Evolutionary conservation across 2,888 invertebrate genomes (phyloP), one percentile per base, ranked within the genome.

Genomic region (Corythucha ciliata): DNA sequence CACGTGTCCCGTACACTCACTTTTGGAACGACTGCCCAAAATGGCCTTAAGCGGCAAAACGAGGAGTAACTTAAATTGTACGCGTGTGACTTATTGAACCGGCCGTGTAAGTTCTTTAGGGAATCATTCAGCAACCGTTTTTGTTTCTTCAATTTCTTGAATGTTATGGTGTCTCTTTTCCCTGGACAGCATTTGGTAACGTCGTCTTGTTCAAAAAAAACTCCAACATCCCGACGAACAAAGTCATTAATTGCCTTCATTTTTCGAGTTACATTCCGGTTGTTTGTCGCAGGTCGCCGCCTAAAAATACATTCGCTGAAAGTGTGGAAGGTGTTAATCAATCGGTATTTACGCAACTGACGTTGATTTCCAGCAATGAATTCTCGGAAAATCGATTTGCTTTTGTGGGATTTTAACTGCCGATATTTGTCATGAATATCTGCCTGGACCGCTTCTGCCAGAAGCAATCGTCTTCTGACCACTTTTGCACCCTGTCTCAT

Each of bases 161-260:
- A 16, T 14, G 33, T 33, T n/a, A 33, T 16, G 16, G 3, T 33
- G 33, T 33, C 33, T 16, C 16, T 33, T 16, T 33, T 33, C n/a
- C 33, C 33, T 14, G 33, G 33, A 33, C 33, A 33, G 16, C n/a
- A 14, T 33, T 16, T 33, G 33, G 14, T 33, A 16, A 33, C 33
- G 16, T 33, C 33, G 16, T 33, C 33, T 33, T 33, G 33, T 33
- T 36, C 36, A 36, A 36, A 36, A 10, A 36, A 36, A 20, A 20
- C 21, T 21, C 10, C 6, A 18, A 45, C 32, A 10, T 45, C 45
- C 14, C 10, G 8, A 24, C 24, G 27, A 10, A 53, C 42, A 25
- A 51, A 18, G 2, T 37, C 27, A 25, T 33, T 50, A 10, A 45
- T 33, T n/a, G n/a, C n/a, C n/a, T 16, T 33, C 33, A 36, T 10